Percentiles rank a stretch among this genome's conserved stretches.
Conservation (phyloP, 2,797 vertebrate genomes). For the Aselliscus stoliczkanus region DNA sequence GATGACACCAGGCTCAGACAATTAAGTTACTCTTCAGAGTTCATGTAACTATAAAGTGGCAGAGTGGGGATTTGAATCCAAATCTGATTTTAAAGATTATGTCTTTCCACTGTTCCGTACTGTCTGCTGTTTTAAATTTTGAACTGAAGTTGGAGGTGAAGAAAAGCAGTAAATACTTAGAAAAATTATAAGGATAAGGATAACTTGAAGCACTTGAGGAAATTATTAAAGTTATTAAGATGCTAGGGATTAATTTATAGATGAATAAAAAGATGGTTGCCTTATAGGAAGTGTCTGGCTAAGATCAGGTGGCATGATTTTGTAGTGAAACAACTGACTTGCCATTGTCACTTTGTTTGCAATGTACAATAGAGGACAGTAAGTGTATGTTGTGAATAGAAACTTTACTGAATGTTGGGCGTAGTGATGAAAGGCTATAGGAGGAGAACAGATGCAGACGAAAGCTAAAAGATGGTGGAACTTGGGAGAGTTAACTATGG, state of each 20-base stretch:
- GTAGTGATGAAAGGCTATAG: neutral
- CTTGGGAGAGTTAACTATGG: neutral
- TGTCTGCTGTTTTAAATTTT: constrained; percentile 24
- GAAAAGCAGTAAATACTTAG: neutral
- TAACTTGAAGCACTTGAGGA: neutral
- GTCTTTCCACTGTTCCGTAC: neutral
- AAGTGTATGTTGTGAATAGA: neutral
- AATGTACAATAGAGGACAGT: neutral
- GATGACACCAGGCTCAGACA: neutral
- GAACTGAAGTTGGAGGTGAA: neutral
- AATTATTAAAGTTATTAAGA: neutral
- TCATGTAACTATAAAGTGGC: neutral
- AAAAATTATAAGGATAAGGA: neutral
- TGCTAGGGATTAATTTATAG: neutral
- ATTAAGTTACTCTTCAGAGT: neutral
- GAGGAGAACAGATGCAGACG: neutral
- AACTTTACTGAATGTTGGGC: neutral
- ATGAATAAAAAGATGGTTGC: neutral
- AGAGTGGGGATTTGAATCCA: neutral
- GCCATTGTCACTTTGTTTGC: neutral
- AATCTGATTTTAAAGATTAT: neutral
- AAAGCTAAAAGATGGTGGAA: neutral
- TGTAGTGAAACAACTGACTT: neutral
- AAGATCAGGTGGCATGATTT: no score
- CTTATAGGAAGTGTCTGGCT: neutral